Base-by-base conservation (phyloP, 1,140 invertebrate species). In the Coenobita brevimanus region DNA sequence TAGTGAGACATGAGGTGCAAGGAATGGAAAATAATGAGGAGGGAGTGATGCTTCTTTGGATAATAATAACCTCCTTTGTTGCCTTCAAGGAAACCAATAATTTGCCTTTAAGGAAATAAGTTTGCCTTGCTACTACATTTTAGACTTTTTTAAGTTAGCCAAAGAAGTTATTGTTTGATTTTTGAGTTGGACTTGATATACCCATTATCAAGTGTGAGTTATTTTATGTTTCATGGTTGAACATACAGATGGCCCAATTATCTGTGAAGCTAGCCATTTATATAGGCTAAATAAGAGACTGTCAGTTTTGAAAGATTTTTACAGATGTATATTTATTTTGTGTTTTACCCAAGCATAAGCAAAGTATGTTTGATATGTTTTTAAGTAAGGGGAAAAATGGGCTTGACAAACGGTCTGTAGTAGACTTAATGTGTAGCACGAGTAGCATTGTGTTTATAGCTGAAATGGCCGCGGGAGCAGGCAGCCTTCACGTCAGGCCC, bases 161-260 rank as follows among this genome's bases (percentile, higher is more conserved):
- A 87, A 87, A 87, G 85, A 81, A 87, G 85, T 87, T 87, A 50
- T 87, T 38, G 76, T 87, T 80, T 80, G 85, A n/a, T n/a, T 87
- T 87, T 87, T 87, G 84, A 80, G 85, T 87, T 87, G 85, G 76
- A 87, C 85, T 87, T 87, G 85, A 87, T 87, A 87, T 87, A 87
- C 67, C 33, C 6, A 15, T 81, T 87, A 81, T 87, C 85, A 87
- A 87, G 85, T 79, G 85, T 80, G 43, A 80, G 75, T 67, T 86
- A 54, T 73, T 73, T 83, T 87, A 80, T 64, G 69, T 76, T 85
- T 85, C 76, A 57, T 75, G 75, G 64, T 54, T 76, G n/a, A 85
- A 85, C 54, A 75, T 69, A 64, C 46, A 46, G 73, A 67, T 43
- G 73, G 38, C 73, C 46, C 69, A 43, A 54, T 60, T 50, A 54